A percentile compares a stretch with the other conserved stretches of the same genome.
Evolutionary conservation across 2,113 vertebrate genomes (phyloP).

Genomic region (Diphyllodes magnificus): DNA sequence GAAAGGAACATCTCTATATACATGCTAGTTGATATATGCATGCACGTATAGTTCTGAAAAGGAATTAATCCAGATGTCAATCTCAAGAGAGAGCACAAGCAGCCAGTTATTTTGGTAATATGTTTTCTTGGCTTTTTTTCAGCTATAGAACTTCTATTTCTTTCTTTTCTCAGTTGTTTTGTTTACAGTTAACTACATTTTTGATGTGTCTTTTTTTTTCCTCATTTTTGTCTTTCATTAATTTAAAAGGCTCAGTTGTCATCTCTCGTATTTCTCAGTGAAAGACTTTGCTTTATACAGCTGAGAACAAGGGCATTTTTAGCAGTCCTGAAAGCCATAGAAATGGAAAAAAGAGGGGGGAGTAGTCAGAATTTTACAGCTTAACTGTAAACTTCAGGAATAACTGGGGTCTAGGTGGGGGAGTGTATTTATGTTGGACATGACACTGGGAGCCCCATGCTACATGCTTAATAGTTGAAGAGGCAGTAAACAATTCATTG

Average conservation of each 20-base stretch:
- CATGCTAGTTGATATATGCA: background rate
- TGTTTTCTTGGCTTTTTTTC: background rate
- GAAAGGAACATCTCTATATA: background rate
- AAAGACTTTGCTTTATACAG: background rate
- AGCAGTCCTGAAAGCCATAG: background rate
- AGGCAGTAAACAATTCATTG: background rate
- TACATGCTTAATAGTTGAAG: background rate
- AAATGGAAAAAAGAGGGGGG: background rate
- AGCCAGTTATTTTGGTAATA: background rate
- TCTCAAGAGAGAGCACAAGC: background rate
- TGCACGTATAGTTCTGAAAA: background rate
- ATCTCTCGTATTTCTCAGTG: background rate
- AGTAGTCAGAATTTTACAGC: background rate
- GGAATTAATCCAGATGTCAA: background rate
- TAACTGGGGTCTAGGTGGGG: rapidly evolving
- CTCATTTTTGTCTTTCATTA: background rate
- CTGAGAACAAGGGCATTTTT: background rate
- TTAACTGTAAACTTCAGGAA: background rate
- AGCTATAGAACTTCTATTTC: background rate
- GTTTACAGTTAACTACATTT: background rate
- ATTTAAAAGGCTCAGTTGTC: background rate
- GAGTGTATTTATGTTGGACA: background rate
- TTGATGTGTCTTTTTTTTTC: rapidly evolving
- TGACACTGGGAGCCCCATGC: background rate
- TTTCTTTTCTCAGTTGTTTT: background rate